phyloP scores from a whole-genome alignment of 2,888 invertebrate genomes.

The Dicranocentrus wangi region DNA sequence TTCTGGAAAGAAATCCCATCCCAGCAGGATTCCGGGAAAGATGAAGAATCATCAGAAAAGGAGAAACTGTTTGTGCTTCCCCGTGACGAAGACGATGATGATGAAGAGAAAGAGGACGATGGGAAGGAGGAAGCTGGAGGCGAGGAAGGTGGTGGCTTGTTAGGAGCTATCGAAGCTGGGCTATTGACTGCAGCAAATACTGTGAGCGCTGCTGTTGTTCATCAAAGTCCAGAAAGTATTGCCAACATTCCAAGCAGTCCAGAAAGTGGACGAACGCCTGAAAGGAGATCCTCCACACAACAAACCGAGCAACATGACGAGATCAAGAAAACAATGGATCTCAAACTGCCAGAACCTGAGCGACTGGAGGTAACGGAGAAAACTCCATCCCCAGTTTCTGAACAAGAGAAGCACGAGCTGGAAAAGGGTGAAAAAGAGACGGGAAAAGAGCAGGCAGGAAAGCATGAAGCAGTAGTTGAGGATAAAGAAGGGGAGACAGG shows the following conservation, averaged over 20 bases:
- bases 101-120: conserved; percentile 50
- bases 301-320: conserved; percentile 12
- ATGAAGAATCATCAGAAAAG: conserved; percentile 16
- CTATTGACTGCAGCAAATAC: conserved; percentile 70
- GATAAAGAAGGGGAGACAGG: conserved; percentile 40
- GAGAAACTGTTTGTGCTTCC: conserved; percentile 67
- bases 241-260: conserved; percentile 60
- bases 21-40: conserved; percentile 22
- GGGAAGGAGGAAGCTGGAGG: conserved; percentile 42
- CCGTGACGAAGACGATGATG: conserved; percentile 64
- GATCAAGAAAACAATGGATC: conserved; percentile 25
- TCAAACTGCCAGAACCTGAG: conserved; percentile 23
- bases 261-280: conserved; percentile 43
- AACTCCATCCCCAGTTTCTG: conserved; percentile 37
- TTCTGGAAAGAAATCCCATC: conserved; percentile 54
- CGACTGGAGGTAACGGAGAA: conserved; percentile 26
- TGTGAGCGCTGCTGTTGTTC: conserved; percentile 69
- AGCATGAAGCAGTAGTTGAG: background rate
- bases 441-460: conserved; percentile 17
- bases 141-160: conserved; percentile 49
- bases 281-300: conserved; percentile 25
- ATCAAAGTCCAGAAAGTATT: conserved; percentile 68
- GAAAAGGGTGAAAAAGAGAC: conserved; percentile 52
- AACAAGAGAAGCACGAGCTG: conserved; percentile 42
- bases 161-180: conserved; percentile 68